Evolutionary conservation across 2,797 vertebrate genomes (phyloP).

Genomic region (Myiotriccus ornatus): DNA sequence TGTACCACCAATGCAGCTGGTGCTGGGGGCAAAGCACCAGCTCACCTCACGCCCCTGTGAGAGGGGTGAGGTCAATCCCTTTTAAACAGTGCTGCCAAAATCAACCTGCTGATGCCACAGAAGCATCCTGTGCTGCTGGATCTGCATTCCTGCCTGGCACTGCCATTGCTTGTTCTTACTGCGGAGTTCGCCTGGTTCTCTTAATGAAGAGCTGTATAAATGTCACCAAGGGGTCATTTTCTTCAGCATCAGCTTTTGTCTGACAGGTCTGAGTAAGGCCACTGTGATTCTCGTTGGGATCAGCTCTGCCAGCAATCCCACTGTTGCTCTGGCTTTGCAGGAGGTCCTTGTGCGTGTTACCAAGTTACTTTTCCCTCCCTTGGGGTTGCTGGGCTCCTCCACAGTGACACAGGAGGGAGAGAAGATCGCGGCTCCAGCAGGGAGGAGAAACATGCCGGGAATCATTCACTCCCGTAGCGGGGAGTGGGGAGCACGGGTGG

Average conservation of each 20-base stretch:
- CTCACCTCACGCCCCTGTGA: background rate
- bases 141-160: background rate
- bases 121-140: background rate
- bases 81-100: background rate
- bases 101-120: background rate
- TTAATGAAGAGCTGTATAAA: background rate
- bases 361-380: background rate
- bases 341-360: background rate
- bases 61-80: background rate
- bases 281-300: background rate
- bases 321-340: background rate
- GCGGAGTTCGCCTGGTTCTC: fast-evolving
- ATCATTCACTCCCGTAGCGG: fast-evolving
- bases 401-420: background rate
- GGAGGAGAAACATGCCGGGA: background rate
- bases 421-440: fast-evolving
- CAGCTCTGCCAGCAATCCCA: background rate
- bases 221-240: background rate
- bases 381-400: background rate
- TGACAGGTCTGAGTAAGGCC: conserved; percentile 29
- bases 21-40: fast-evolving
- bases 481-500: background rate
- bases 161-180: fast-evolving
- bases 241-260: conserved; percentile 4
- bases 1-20: fast-evolving